Conservation (phyloP, 2,888 invertebrate genomes). For the Tenthredo mesomela region DNA sequence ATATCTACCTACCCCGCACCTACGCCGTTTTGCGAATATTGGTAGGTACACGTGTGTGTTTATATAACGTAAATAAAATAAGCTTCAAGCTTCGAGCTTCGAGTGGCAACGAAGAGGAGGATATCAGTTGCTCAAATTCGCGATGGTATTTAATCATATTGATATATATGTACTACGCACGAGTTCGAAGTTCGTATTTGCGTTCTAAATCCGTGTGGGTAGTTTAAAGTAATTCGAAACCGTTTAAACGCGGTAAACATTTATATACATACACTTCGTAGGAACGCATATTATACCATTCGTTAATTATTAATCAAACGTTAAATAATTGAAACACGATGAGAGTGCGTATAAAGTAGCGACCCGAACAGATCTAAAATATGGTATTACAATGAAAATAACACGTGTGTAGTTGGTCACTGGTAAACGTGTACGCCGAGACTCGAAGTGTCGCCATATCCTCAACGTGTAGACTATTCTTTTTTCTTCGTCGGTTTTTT, state of each 20-base stretch:
- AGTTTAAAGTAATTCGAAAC: neutral
- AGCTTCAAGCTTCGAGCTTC: neutral
- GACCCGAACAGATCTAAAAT: neutral
- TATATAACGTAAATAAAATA: neutral
- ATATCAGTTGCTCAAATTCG: neutral
- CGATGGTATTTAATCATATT: neutral
- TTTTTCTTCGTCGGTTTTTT: neutral
- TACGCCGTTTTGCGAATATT: neutral
- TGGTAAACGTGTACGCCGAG: neutral
- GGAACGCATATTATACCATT: neutral
- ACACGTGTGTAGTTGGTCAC: neutral
- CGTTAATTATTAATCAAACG: neutral
- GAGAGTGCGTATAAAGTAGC: neutral
- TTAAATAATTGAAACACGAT: neutral
- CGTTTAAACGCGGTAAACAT: neutral
- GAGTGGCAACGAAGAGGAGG: neutral
- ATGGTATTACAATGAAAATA: conserved; percentile 15
- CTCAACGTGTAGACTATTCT: neutral
- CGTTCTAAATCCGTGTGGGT: neutral
- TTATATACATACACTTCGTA: neutral
- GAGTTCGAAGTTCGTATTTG: neutral
- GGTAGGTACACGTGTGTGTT: neutral
- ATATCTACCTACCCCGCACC: neutral
- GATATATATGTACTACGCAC: neutral
- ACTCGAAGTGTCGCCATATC: conserved; percentile 8